Base-by-base conservation (phyloP, 2,888 invertebrate genomes). In the Junonia oenone region DNA sequence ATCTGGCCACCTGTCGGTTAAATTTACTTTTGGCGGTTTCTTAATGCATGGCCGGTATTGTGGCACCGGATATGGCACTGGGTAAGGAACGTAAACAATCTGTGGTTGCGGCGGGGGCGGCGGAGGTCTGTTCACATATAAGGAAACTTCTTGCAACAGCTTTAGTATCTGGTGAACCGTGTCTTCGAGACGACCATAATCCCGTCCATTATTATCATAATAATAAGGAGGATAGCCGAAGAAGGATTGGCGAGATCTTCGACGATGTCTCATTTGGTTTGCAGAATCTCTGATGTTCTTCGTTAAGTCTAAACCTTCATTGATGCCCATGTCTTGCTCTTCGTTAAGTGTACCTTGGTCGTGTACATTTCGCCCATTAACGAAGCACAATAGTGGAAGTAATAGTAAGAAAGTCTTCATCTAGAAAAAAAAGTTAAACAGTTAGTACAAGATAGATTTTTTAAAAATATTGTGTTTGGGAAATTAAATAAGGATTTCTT, bases 61-160 rank as follows among this genome's bases (percentile, higher is more conserved):
- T 6, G 68, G 71, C 0, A 78, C 62, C 5, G 76, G 73, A 45
- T 76, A 76, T 2, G 76, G 71, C 6, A 85, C 69, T 2, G 82
- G 78, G 52, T 83, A 84, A 0, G 83, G 63, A 26, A 88, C 68
- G 65, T 85, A 87, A 51, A 86, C 76, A 2, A 81, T 79, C 50
- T 82, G 82, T 1, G 81, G 80, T n/a, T 73, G 69, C 0, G 68
- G 71, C 0, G 76, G 75, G 1, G 75, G 67, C 9, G 66, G 70
- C 3, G 70, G 73, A 0, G 76, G 73, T 13, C 73, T 69, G 53
- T 63, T 76, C 11, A 83, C 55, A 31, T 74, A 72, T 9, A 56
- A 53, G 1, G 78, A 68, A 54, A 88, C 75, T 45, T 88, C 87
- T 50, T 86, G 81, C 14, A 86, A 67, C 22, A 81, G 58, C 51